Evolutionary conservation across 2,888 invertebrate species (phyloP).

Genomic region (Craniophora ligustri): DNA sequence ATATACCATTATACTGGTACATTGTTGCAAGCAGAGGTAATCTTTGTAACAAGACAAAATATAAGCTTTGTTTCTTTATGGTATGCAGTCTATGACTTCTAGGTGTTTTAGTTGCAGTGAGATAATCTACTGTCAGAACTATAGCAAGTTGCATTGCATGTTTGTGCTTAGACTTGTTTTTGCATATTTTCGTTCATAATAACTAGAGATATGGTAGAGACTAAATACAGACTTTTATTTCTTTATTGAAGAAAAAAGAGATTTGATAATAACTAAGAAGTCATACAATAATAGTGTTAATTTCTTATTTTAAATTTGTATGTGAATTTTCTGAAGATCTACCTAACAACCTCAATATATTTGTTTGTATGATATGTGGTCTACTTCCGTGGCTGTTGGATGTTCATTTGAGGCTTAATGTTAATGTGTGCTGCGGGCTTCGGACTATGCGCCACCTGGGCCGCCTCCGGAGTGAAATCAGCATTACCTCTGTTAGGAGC

Average conservation of each 20-base stretch:
- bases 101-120: no score
- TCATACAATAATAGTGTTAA: constrained; percentile 17
- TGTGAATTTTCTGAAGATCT: constrained; percentile 31
- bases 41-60: no score
- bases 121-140: no score
- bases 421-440: constrained; percentile 91
- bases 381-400: constrained; percentile 97
- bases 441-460: constrained; percentile 94
- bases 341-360: constrained; percentile 34
- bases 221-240: no score
- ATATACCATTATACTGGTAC: no score
- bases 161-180: no score
- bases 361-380: constrained; percentile 46
- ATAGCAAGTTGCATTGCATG: no score
- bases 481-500: constrained; percentile 93
- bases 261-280: not conserved
- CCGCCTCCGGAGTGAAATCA: constrained; percentile 96
- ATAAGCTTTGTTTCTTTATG: no score
- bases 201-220: no score
- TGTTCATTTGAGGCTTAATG: constrained; percentile 90
- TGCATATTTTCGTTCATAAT: no score
- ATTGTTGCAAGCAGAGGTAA: no score
- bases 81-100: no score
- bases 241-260: not conserved
- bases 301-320: not conserved